Base-by-base conservation (phyloP, 2,797 vertebrate genomes). In the Enteromius paludinosus region DNA sequence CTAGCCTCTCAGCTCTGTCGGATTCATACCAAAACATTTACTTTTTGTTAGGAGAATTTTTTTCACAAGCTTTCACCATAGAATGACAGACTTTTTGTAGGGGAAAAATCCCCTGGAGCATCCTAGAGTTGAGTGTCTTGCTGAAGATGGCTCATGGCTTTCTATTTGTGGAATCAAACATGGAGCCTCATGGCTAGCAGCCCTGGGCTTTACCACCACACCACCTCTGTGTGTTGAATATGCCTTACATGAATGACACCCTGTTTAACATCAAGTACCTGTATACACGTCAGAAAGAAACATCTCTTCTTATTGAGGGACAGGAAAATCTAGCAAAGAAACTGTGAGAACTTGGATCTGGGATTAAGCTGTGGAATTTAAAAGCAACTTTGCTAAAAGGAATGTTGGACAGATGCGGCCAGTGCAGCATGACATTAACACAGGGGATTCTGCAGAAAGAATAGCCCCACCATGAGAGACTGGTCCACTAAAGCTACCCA, bases 111-210 rank as follows among this genome's bases (percentile, higher is more conserved):
- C 14, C 23, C 38, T 69, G 14, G n/a, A 69, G n/a, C n/a, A 45
- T 45, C 38, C 66, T 69, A 69, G n/a, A 69, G 66, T 69, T 69
- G 14, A 69, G 41, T 45, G 38, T 45, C 12, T 69, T 69, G 38
- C 66, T 25, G n/a, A 14, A 45, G 23, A 45, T 25, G 41, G n/a
- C 23, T 45, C 3, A 25, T 69, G 41, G 3, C n/a, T 25, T 15
- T 6, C 14, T 45, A 10, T 41, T 70, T 17, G 14, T 45, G 14
- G 23, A 23, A 69, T 45, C 41, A 69, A 17, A 25, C 23, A 45
- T 25, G 38, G 41, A 69, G 2, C n/a, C 7, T 45, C 2, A 45
- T 43, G 66, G 12, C 41, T 69, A 45, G 38, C 66, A 25, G 66
- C 14, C 38, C n/a, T 43, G 65, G n/a, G 3, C 5, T 3, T 25